Conservation (phyloP, 2,888 invertebrate species). For the Caenorhabditis sp. region DNA sequence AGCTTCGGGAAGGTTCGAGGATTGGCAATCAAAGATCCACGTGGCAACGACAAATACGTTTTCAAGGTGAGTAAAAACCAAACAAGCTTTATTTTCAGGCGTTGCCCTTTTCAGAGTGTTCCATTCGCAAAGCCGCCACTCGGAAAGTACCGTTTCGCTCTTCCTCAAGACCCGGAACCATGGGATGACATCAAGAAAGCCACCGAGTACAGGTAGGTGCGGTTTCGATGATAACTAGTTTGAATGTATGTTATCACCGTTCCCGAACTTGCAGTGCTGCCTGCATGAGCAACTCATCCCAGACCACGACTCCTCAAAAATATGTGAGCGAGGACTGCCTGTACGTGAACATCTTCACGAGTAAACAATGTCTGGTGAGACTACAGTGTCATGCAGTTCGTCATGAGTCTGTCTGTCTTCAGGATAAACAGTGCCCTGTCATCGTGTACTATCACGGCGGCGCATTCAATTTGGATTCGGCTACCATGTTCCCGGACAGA, state of each 20-base stretch:
- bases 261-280: constrained; percentile 2
- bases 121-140: constrained; percentile 34
- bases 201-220: background rate
- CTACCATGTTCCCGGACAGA: constrained; percentile 64
- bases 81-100: background rate
- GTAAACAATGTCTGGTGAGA: constrained; percentile 39
- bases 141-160: constrained; percentile 29
- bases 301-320: constrained; percentile 9
- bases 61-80: constrained; percentile 21
- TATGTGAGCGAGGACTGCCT: constrained; percentile 41
- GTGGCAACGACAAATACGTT: constrained; percentile 5
- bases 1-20: constrained; percentile 39
- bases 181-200: constrained; percentile 36
- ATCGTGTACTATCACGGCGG: constrained; percentile 70
- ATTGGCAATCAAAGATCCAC: constrained; percentile 8
- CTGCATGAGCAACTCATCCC: constrained; percentile 21
- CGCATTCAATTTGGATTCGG: constrained; percentile 61
- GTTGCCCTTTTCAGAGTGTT: constrained; percentile 1
- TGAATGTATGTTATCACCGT: too few relatives aligned
- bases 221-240: too few relatives aligned
- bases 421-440: constrained; percentile 59
- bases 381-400: background rate
- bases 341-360: constrained; percentile 46
- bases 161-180: constrained; percentile 21
- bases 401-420: background rate